Percentiles rank a stretch among this genome's conserved stretches.
phyloP scores from a whole-genome alignment of 1,140 invertebrate genomes.

The Neodiprion lecontei region DNA sequence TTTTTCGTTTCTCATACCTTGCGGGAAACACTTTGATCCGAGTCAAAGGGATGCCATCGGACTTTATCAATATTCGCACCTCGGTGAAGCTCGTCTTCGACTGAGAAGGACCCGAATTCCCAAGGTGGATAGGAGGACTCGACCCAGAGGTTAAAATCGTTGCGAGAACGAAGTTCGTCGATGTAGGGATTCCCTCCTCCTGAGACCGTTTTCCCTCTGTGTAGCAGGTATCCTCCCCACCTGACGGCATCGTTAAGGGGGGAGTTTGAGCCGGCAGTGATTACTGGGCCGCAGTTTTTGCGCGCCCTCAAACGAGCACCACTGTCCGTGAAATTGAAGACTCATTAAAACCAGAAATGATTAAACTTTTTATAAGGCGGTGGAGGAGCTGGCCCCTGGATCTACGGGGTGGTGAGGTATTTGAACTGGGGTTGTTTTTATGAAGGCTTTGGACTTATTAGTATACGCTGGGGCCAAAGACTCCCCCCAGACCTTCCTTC shows the following conservation, averaged over 20 bases:
- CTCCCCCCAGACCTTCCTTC: background rate
- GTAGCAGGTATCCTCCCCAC: too few species aligned
- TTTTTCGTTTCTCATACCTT: too few species aligned
- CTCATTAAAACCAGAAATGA: constrained; percentile 25
- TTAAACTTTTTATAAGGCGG: constrained; percentile 24
- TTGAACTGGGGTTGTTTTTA: constrained; percentile 33
- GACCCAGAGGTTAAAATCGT: too few species aligned
- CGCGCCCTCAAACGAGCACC: background rate
- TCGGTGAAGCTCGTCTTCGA: too few species aligned
- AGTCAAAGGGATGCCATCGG: too few species aligned
- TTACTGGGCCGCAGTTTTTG: constrained; percentile 32
- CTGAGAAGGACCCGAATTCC: too few species aligned
- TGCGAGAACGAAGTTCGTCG: too few species aligned
- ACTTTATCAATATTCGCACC: too few species aligned
- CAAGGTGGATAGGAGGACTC: too few species aligned
- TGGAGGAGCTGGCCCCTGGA: constrained; percentile 6
- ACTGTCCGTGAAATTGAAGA: constrained; percentile 17
- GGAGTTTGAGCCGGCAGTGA: constrained; percentile 32
- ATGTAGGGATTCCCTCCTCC: too few species aligned
- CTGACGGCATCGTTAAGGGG: background rate
- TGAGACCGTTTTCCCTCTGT: too few species aligned
- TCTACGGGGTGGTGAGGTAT: constrained; percentile 23
- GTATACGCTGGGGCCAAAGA: constrained; percentile 9
- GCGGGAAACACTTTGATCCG: too few species aligned
- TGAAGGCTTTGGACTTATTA: constrained; percentile 37